Conservation (phyloP, 2,113 vertebrate genomes). For the Chaetops frenatus region DNA sequence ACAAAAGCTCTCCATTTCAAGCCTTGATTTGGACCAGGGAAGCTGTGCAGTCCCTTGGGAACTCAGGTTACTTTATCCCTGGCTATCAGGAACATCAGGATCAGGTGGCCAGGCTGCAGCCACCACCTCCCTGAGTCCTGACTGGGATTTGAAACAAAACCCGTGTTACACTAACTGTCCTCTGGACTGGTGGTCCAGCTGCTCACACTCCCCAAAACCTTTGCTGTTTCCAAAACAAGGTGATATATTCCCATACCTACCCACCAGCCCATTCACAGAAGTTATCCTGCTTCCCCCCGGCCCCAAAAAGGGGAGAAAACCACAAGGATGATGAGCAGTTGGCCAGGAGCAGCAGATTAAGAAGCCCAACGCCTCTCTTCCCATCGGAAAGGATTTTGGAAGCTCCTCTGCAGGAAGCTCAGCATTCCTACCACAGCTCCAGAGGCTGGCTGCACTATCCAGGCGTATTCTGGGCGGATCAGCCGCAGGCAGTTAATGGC, state of each 20-base stretch:
- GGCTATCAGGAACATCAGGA: neutral
- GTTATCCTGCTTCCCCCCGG: neutral
- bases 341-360: neutral
- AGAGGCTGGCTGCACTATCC: slow-evolving; percentile 88
- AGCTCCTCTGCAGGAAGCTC: neutral
- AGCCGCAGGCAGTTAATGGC: slow-evolving; percentile 90
- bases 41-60: neutral
- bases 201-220: neutral
- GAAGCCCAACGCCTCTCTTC: fast-evolving
- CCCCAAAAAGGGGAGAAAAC: neutral
- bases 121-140: neutral
- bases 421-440: slow-evolving; percentile 75
- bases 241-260: fast-evolving
- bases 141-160: neutral
- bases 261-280: neutral
- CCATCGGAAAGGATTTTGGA: neutral
- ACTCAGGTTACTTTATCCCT: neutral
- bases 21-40: neutral
- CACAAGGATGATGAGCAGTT: fast-evolving
- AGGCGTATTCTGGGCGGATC: slow-evolving; percentile 90
- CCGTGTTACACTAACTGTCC: neutral
- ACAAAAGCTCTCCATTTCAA: neutral
- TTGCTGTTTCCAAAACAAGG: neutral
- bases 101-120: neutral
- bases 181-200: neutral